Evolutionary conservation across 2,888 invertebrate species (phyloP), one percentile per base, ranked within the genome.

Genomic region (Cremastinae sp.): DNA sequence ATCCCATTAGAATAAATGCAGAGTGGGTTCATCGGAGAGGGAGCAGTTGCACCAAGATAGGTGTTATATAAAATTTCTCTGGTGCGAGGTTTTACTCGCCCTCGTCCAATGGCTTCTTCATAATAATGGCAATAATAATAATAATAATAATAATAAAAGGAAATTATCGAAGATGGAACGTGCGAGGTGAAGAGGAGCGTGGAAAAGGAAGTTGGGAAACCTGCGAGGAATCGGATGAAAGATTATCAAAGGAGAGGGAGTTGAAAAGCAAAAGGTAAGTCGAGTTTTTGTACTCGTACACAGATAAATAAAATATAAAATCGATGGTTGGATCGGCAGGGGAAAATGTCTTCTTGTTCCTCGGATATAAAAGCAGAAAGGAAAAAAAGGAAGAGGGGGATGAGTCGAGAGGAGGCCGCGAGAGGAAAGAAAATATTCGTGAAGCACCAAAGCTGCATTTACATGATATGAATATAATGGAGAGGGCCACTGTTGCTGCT

Each of bases 391-490:
- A 70, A 74, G 79, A 66, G 41, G 49, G 53, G 34, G 71, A 71
- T 70, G 53, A 58, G 61, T 34, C 41, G 49, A 28, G 53, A 53
- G 61, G 18, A 54, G 59, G 47, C 65, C 41, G 43, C 41, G 65
- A 53, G 41, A 74, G 34, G 28, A 59, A 69, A 28, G 51, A 49
- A 59, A 49, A 80, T 61, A 71, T 76, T 54, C 56, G 76, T 59
- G 70, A 75, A 72, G 79, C 65, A 78, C 81, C 80, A 80, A 81
- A 78, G 81, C 84, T 84, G 79, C 87, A 89, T 89, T 89, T 89
- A 87, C 89, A 89, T 88, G 87, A 88, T 88, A 89, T 88, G 89
- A 89, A 89, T 89, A 88, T 89, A 89, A 89, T 89, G 86, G 86
- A 87, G 88, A 86, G 87, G 84, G 86, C 78, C 81, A 84, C 82